Evolutionary conservation across 2,113 vertebrate species (phyloP).

Genomic region (Megaceryle torquata): DNA sequence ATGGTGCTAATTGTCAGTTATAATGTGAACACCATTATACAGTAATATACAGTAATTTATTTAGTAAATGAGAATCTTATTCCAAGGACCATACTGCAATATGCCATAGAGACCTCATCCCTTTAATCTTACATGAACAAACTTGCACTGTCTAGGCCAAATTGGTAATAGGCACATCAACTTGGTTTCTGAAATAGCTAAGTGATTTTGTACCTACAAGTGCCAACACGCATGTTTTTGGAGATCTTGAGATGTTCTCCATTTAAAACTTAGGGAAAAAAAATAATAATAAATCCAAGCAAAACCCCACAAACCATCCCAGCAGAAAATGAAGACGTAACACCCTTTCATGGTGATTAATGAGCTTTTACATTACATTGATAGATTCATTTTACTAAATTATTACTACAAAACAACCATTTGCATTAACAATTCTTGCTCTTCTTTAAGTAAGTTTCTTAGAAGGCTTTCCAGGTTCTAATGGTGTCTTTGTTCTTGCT

Average conservation of each 20-base stretch:
- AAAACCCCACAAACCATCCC: background rate
- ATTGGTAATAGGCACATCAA: background rate
- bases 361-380: background rate
- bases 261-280: background rate
- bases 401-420: conserved; percentile 12
- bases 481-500: conserved; percentile 27
- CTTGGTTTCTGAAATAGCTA: background rate
- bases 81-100: conserved; percentile 60
- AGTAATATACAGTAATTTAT: conserved; percentile 73
- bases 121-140: conserved; percentile 52
- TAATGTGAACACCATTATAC: conserved; percentile 70
- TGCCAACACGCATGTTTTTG: background rate
- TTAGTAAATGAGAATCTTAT: conserved; percentile 71
- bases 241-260: background rate
- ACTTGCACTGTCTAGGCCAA: conserved; percentile 43
- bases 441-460: background rate
- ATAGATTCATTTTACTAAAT: conserved; percentile 2
- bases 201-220: background rate
- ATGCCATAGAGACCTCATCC: conserved; percentile 53
- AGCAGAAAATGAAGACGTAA: background rate
- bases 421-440: conserved; percentile 25
- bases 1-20: conserved; percentile 73
- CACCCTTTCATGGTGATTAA: background rate
- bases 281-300: background rate
- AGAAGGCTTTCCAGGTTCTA: conserved; percentile 32